Conservation (phyloP, 1,140 invertebrate species). For the Drosophila kurseongensis region DNA sequence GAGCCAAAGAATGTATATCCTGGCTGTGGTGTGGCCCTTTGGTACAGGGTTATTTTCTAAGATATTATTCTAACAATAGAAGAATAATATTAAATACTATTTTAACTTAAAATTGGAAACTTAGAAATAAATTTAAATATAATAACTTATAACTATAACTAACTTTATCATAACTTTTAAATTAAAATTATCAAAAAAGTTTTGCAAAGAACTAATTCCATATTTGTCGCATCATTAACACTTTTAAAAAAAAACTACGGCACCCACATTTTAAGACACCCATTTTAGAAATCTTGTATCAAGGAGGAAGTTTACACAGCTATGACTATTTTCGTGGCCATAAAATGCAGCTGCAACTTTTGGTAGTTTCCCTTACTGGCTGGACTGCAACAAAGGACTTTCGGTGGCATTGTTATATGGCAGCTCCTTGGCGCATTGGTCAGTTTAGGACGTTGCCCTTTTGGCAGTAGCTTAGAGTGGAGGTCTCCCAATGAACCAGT, state of each 20-base stretch:
- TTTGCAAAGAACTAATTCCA: neutral
- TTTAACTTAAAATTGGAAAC: no score
- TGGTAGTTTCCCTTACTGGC: conserved; percentile 24
- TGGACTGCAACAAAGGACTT: conserved; percentile 61
- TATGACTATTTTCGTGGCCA: conserved; percentile 58
- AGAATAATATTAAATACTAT: no score
- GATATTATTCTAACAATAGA: neutral
- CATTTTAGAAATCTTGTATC: conserved; percentile 22
- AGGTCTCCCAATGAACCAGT: conserved; percentile 56
- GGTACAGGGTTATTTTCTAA: conserved; percentile 48
- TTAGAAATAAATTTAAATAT: no score
- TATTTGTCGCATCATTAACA: conserved; percentile 19
- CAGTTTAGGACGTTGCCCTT: conserved; percentile 65
- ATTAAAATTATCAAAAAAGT: no score
- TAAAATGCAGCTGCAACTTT: conserved; percentile 76
- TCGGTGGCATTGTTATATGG: conserved; percentile 62
- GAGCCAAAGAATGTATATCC: conserved; percentile 4
- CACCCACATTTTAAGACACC: conserved; percentile 23
- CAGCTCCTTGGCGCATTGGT: conserved; percentile 35
- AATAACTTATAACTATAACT: no score
- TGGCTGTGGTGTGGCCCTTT: neutral
- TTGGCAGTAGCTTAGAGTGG: conserved; percentile 17
- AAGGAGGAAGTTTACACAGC: conserved; percentile 39
- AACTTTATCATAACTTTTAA: no score
- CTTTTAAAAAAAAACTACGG: neutral